A percentile compares a stretch with the other conserved stretches of the same genome.
Evolutionary conservation across 92 coral and sea anemone genomes (phyloP).

Genomic region (Plumapathes pennacea): DNA sequence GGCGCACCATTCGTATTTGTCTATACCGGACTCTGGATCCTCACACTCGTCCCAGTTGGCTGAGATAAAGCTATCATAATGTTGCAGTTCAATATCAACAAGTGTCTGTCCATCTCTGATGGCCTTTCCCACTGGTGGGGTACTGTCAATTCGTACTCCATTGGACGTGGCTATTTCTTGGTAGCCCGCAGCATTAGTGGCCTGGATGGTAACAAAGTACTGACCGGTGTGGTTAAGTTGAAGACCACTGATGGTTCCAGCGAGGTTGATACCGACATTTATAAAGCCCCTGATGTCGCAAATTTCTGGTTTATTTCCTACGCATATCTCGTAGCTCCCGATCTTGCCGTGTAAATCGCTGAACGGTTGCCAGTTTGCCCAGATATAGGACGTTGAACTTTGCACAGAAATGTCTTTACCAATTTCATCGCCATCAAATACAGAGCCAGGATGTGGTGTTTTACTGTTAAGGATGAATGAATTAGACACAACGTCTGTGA

Average conservation of each 20-base stretch:
- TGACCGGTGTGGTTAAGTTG: slow-evolving; percentile 45
- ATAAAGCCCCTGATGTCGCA: slow-evolving; percentile 64
- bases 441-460: slow-evolving; percentile 59
- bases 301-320: slow-evolving; percentile 48
- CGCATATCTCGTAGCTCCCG: slow-evolving; percentile 59
- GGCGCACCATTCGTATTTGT: slow-evolving; percentile 68
- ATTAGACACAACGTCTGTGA: slow-evolving; percentile 29
- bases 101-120: slow-evolving; percentile 62
- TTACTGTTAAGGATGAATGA: slow-evolving; percentile 45
- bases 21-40: slow-evolving; percentile 74
- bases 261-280: slow-evolving; percentile 24
- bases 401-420: slow-evolving; percentile 44
- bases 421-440: slow-evolving; percentile 35
- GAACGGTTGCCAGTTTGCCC: slow-evolving; percentile 78
- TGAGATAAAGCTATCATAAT: slow-evolving; percentile 50
- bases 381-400: slow-evolving; percentile 47
- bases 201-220: slow-evolving; percentile 66
- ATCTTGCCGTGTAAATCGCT: slow-evolving; percentile 59
- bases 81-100: slow-evolving; percentile 59
- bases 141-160: slow-evolving; percentile 59
- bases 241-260: slow-evolving; percentile 50
- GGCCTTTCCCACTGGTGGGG: slow-evolving; percentile 60
- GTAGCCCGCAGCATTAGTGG: slow-evolving; percentile 69
- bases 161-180: slow-evolving; percentile 52
- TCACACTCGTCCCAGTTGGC: slow-evolving; percentile 83